These are phyloP conservation scores for Drosophila incognita DNA, from an alignment of 2,888 invertebrate species.

Conservation along the genomic window DNA sequence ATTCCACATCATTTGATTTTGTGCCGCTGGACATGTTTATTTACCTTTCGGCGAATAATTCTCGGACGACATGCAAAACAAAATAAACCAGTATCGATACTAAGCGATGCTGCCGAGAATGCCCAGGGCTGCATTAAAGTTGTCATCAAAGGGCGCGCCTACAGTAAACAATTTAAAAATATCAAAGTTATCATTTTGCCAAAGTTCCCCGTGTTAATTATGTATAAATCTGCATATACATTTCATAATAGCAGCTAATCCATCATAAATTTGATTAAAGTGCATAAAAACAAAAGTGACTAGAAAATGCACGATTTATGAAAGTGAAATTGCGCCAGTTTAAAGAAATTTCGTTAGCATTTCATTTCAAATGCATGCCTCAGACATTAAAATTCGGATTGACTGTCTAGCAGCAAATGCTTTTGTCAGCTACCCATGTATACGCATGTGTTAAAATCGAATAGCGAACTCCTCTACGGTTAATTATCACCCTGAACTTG, in stretches of 20 bases:
- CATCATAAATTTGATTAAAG: slow-evolving; percentile 13
- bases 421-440: slow-evolving; percentile 27
- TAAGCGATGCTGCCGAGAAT: slow-evolving; percentile 27
- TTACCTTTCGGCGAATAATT: slow-evolving; percentile 9
- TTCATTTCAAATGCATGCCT: slow-evolving; percentile 68
- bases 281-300: slow-evolving; percentile 46
- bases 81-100: slow-evolving; percentile 46
- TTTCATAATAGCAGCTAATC: slow-evolving; percentile 62
- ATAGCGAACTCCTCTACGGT: slow-evolving; percentile 33
- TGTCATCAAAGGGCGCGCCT: slow-evolving; percentile 12
- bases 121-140: slow-evolving; percentile 31
- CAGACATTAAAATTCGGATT: slow-evolving; percentile 55
- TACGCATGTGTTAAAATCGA: slow-evolving; percentile 74
- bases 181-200: background rate
- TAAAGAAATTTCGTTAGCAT: slow-evolving; percentile 74
- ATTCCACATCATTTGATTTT: slow-evolving; percentile 68
- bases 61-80: slow-evolving; percentile 21
- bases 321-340: slow-evolving; percentile 77
- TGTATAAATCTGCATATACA: slow-evolving; percentile 30
- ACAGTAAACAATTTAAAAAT: slow-evolving; percentile 24
- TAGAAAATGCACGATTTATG: slow-evolving; percentile 69
- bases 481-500: slow-evolving; percentile 77
- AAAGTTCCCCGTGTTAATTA: slow-evolving; percentile 33
- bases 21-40: slow-evolving; percentile 58
- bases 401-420: slow-evolving; percentile 10